Percentiles rank a stretch among this genome's conserved stretches.
Evolutionary conservation across 1,140 invertebrate genomes (phyloP).

Genomic region (Conus ventricosus): DNA sequence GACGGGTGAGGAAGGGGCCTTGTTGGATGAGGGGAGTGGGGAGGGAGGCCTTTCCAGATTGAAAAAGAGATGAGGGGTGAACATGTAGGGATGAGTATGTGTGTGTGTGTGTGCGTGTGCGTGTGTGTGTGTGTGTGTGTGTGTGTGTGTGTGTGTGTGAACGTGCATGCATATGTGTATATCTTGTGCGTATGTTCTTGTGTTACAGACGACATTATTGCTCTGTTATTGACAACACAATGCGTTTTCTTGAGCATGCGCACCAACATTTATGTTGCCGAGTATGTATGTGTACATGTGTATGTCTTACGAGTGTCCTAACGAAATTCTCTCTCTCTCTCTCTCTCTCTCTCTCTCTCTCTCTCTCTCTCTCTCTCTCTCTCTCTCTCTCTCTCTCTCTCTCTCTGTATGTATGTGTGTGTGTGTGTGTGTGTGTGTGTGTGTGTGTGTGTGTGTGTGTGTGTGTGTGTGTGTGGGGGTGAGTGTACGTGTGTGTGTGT

Average conservation of each 20-base stretch:
- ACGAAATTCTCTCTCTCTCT: too few relatives aligned
- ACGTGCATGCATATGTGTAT: background rate
- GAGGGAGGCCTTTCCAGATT: too few relatives aligned
- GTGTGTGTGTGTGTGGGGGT: background rate
- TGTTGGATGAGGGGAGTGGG: too few relatives aligned
- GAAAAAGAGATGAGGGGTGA: background rate
- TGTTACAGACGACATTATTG: background rate
- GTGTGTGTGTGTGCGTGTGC: background rate
- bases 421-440: slow-evolving; percentile 8
- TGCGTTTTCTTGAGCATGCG: background rate
- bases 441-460: slow-evolving; percentile 10
- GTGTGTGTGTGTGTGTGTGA: background rate
- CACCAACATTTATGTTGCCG: background rate
- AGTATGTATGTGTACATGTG: too few relatives aligned
- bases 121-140: slow-evolving; percentile 9
- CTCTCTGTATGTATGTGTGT: background rate
- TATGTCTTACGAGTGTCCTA: too few relatives aligned
- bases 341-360: background rate
- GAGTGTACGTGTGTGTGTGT: background rate
- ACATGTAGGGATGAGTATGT: background rate
- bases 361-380: background rate
- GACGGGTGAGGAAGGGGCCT: too few relatives aligned
- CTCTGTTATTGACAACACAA: too few relatives aligned
- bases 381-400: background rate
- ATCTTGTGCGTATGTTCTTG: background rate